Conservation (phyloP, 2,888 invertebrate species). For the Eudasyphora cyanicolor region DNA sequence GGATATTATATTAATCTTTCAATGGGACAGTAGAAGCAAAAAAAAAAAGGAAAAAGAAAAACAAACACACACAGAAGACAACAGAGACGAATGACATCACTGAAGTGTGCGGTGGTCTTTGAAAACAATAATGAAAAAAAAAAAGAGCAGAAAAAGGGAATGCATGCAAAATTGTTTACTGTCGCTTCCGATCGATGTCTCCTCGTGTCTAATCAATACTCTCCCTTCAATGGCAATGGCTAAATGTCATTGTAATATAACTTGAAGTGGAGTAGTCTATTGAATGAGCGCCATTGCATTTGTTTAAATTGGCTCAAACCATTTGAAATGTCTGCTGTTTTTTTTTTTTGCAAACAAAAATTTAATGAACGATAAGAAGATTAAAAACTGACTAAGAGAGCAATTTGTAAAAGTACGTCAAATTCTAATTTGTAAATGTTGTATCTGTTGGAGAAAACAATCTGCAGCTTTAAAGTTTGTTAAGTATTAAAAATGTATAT, state of each 20-base stretch:
- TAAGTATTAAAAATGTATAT: too few species aligned
- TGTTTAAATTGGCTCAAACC: neutral
- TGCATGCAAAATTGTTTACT: constrained; percentile 42
- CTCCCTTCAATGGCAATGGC: constrained; percentile 16
- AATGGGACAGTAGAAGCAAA: too few species aligned
- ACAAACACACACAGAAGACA: neutral
- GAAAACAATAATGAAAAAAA: neutral
- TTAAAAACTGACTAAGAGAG: too few species aligned
- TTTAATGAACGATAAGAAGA: neutral
- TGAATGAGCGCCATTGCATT: neutral
- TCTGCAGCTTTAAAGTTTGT: too few species aligned
- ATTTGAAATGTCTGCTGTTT: neutral
- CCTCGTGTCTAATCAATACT: constrained; percentile 56
- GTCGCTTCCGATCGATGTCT: neutral
- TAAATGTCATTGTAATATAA: constrained; percentile 5
- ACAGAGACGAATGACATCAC: neutral
- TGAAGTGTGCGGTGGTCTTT: neutral
- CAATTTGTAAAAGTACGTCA: too few species aligned
- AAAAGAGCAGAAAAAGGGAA: neutral
- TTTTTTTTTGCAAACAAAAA: neutral
- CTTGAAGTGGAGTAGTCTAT: neutral
- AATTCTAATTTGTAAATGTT: too few species aligned
- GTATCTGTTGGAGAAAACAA: too few species aligned
- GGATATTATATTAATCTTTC: constrained; percentile 34
- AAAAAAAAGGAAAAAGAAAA: neutral